A percentile compares a stretch with the other conserved stretches of the same genome.
Evolutionary conservation across 2,888 invertebrate genomes (phyloP).

Genomic region (Napeogenes sylphis): DNA sequence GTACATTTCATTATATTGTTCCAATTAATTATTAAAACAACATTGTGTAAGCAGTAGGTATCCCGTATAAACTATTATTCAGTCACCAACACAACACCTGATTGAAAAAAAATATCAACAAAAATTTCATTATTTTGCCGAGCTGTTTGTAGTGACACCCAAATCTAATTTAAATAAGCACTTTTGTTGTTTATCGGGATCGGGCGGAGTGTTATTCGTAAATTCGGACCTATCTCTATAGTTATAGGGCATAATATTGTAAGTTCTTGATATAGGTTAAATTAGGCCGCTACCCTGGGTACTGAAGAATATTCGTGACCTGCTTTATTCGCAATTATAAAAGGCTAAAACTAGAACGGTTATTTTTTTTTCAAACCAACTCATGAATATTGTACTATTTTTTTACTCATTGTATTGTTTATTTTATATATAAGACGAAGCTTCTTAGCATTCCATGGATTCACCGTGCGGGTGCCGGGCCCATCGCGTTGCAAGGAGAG

Average conservation of each 20-base stretch:
- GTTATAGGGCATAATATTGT: conserved; percentile 36
- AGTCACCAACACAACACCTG: conserved; percentile 22
- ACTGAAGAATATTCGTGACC: conserved; percentile 35
- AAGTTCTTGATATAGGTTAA: conserved; percentile 19
- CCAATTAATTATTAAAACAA: too few species aligned
- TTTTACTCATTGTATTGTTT: not conserved
- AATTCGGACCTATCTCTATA: conserved; percentile 47
- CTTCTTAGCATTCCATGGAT: too few species aligned
- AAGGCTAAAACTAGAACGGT: conserved; percentile 33
- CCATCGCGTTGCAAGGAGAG: too few species aligned
- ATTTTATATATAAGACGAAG: too few species aligned
- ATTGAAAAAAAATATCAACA: conserved; percentile 33
- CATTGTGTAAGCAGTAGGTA: not conserved
- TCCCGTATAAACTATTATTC: conserved; percentile 10
- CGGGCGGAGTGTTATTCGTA: conserved; percentile 37
- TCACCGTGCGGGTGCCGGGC: too few species aligned
- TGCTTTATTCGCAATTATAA: conserved; percentile 37
- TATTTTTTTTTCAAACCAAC: conserved; percentile 31
- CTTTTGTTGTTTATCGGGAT: conserved; percentile 53
- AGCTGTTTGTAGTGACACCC: conserved; percentile 36
- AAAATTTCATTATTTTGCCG: conserved; percentile 31
- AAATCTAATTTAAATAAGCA: conserved; percentile 59
- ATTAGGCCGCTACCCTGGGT: conserved; percentile 31
- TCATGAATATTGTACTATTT: conserved; percentile 22
- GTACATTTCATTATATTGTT: too few species aligned